Evolutionary conservation across 2,113 vertebrate species (phyloP).

Genomic region (Ceyx cyanopectus): DNA sequence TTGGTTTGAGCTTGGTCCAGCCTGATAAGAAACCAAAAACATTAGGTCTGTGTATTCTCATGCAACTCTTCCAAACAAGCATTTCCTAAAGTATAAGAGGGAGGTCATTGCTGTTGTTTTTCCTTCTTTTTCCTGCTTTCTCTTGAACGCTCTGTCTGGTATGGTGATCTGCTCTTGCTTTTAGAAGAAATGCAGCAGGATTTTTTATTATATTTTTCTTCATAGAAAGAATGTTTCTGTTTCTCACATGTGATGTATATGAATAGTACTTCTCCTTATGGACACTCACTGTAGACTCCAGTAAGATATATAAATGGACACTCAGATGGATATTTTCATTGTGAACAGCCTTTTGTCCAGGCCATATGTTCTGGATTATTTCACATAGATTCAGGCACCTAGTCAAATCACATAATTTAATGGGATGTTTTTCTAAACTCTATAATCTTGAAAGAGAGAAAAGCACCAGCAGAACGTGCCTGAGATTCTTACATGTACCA

Average conservation of each 20-base stretch:
- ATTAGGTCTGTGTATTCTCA: constrained; percentile 23
- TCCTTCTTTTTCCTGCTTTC: constrained; percentile 8
- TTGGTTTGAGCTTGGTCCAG: constrained; percentile 13
- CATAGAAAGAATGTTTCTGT: not conserved
- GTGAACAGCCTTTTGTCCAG: not conserved
- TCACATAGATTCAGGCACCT: not conserved
- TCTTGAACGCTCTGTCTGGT: not conserved
- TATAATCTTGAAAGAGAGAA: not conserved
- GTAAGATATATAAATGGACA: not conserved
- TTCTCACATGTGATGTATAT: not conserved
- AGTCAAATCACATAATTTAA: not conserved
- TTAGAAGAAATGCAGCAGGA: not conserved
- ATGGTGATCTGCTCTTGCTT: not conserved
- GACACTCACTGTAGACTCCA: not conserved
- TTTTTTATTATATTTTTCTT: not conserved
- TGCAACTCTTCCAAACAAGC: constrained; percentile 42
- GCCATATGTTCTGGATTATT: not conserved
- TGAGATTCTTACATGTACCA: not conserved
- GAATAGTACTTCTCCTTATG: not conserved
- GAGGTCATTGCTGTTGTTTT: not conserved
- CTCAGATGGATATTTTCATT: not conserved
- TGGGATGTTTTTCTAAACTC: not conserved
- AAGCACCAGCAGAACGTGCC: not conserved
- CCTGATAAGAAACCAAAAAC: constrained; percentile 41
- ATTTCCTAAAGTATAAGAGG: constrained; percentile 35